Percentiles rank a stretch among this genome's conserved stretches.
These are phyloP conservation scores for Helicorthomorpha holstii DNA, from an alignment of 1,140 invertebrate genomes.

Conservation along the genomic window DNA sequence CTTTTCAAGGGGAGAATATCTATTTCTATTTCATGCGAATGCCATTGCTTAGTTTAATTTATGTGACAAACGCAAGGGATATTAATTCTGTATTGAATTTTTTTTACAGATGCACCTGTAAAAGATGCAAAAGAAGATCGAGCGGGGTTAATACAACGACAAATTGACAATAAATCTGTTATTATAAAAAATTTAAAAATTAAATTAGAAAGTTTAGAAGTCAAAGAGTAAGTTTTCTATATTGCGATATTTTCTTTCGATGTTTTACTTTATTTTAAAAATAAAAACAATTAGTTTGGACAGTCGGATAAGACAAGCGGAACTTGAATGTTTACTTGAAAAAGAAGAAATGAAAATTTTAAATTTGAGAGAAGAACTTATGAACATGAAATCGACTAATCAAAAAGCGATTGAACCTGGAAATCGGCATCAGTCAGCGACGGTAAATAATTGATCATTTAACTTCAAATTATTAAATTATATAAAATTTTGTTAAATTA, in stretches of 20 bases:
- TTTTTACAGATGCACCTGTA: too few species aligned
- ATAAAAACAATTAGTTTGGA: constrained; percentile 46
- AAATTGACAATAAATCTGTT: constrained; percentile 49
- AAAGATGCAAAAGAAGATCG: constrained; percentile 38
- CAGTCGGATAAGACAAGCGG: constrained; percentile 71
- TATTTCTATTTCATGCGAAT: too few species aligned
- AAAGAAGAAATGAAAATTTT: constrained; percentile 69
- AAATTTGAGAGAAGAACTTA: constrained; percentile 60
- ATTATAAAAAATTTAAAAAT: constrained; percentile 56
- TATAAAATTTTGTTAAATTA: neutral
- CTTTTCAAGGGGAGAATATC: too few species aligned
- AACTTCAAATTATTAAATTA: neutral
- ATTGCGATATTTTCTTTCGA: neutral
- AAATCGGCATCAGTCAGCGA: neutral
- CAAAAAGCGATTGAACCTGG: constrained; percentile 33
- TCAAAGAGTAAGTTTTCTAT: constrained; percentile 46
- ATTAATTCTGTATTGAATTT: too few species aligned
- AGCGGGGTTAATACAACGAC: constrained; percentile 40
- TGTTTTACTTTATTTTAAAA: neutral
- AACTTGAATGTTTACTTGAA: constrained; percentile 69
- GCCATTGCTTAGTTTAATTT: too few species aligned
- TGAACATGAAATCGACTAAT: constrained; percentile 54
- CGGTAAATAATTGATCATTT: constrained; percentile 1
- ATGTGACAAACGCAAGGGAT: too few species aligned
- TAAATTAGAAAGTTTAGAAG: constrained; percentile 52